These are phyloP conservation scores for Paratilapia polleni DNA, from an alignment of 2,113 vertebrate species.

Conservation along the genomic window DNA sequence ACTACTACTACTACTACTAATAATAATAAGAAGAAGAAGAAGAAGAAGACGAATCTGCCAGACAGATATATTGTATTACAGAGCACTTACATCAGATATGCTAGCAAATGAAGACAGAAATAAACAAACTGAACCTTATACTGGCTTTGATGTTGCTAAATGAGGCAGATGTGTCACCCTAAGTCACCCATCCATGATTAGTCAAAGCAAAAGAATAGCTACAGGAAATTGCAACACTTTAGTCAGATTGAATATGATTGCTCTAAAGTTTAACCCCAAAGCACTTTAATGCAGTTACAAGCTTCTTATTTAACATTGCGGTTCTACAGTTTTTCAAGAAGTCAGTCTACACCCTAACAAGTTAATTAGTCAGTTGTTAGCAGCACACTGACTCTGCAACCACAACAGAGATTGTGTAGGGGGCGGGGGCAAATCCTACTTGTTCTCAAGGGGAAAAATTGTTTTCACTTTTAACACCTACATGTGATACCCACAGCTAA, in stretches of 20 bases:
- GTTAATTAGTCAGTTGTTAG: background rate
- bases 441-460: conserved; percentile 1
- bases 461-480: conserved; percentile 15
- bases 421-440: background rate
- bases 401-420: background rate
- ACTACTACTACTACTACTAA: too few relatives aligned
- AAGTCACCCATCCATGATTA: background rate
- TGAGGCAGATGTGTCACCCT: background rate
- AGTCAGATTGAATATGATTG: background rate
- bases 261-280: background rate
- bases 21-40: too few relatives aligned
- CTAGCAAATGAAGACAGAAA: background rate
- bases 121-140: background rate
- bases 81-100: background rate
- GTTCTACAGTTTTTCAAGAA: background rate
- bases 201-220: background rate
- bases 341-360: background rate
- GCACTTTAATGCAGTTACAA: background rate
- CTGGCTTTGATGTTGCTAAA: background rate
- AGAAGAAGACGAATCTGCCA: too few relatives aligned
- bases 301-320: background rate
- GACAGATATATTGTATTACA: background rate
- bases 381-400: background rate
- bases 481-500: background rate
- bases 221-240: conserved; percentile 12